A percentile compares a stretch with the other conserved stretches of the same genome.
Conservation (phyloP, 2,888 invertebrate genomes). For the Ormia ochracea region DNA sequence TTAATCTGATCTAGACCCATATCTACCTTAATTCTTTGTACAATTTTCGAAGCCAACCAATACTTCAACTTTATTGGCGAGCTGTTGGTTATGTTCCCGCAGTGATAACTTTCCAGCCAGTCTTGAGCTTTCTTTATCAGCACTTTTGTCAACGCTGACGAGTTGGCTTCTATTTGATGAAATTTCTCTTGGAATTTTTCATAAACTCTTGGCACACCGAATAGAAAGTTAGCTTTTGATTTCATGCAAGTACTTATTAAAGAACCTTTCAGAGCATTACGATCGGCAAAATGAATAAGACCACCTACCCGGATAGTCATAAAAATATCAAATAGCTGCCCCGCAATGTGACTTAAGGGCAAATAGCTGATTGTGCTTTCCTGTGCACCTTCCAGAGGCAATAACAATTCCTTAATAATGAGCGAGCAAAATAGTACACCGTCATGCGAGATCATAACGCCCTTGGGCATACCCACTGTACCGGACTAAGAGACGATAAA, state of each 20-base stretch:
- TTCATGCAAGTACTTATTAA: conserved; percentile 84
- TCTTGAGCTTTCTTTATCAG: conserved; percentile 83
- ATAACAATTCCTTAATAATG: conserved; percentile 78
- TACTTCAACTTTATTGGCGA: conserved; percentile 62
- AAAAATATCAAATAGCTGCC: conserved; percentile 86
- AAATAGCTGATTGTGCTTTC: conserved; percentile 86
- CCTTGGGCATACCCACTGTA: conserved; percentile 92
- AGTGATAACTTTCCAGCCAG: conserved; percentile 80
- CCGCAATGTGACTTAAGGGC: conserved; percentile 93
- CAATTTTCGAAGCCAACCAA: conserved; percentile 79
- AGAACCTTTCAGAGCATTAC: conserved; percentile 90
- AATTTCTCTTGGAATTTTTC: conserved; percentile 94
- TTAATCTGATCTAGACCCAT: conserved; percentile 87
- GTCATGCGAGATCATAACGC: conserved; percentile 94
- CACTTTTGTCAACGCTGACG: conserved; percentile 82
- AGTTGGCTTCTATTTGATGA: conserved; percentile 83
- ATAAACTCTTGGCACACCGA: conserved; percentile 94
- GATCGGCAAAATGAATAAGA: conserved; percentile 88
- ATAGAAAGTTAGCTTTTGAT: conserved; percentile 87
- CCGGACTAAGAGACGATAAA: conserved; percentile 84
- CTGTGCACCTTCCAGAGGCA: conserved; percentile 77
- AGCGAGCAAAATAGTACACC: conserved; percentile 84
- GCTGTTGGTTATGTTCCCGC: conserved; percentile 78
- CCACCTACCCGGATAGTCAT: conserved; percentile 72
- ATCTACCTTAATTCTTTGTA: conserved; percentile 84